These are phyloP conservation scores for Zingel zingel DNA, from an alignment of 2,113 vertebrate genomes.

Conservation along the genomic window DNA sequence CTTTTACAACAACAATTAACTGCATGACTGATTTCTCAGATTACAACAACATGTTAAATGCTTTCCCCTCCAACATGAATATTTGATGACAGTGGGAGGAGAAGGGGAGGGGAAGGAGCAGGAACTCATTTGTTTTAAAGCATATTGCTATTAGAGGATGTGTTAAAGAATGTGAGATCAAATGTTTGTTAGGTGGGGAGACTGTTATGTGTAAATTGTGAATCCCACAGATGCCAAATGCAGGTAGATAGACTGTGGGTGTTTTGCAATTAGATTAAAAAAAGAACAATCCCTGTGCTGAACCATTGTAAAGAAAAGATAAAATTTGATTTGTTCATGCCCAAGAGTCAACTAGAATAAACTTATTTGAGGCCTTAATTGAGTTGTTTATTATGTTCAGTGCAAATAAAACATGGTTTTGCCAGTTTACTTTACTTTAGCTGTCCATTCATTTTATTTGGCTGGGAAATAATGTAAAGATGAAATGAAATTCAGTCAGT, in stretches of 20 bases:
- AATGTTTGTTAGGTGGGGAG: conserved; percentile 60
- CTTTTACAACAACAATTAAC: conserved; percentile 70
- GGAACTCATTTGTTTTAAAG: conserved; percentile 63
- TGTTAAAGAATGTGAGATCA: conserved; percentile 64
- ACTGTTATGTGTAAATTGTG: conserved; percentile 38
- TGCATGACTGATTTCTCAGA: conserved; percentile 65
- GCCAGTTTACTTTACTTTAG: neutral
- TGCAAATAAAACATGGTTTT: conserved; percentile 10
- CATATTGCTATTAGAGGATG: conserved; percentile 63
- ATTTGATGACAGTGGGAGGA: conserved; percentile 61
- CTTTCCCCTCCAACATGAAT: conserved; percentile 59
- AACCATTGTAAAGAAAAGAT: conserved; percentile 2
- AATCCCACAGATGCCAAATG: neutral
- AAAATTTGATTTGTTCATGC: conserved; percentile 5
- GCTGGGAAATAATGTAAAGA: neutral
- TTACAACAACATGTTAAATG: conserved; percentile 60
- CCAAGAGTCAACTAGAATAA: neutral
- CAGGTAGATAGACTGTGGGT: conserved; percentile 30
- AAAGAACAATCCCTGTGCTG: neutral
- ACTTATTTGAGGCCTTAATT: neutral
- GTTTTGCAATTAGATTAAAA: conserved; percentile 19
- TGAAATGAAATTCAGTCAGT: neutral
- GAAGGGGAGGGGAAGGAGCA: conserved; percentile 36
- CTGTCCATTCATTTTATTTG: neutral
- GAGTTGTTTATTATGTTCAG: conserved; percentile 1